Percentiles rank a stretch among this genome's conserved stretches.
Conservation (phyloP, 2,797 vertebrate genomes). For the Sebastes wilsoni region DNA sequence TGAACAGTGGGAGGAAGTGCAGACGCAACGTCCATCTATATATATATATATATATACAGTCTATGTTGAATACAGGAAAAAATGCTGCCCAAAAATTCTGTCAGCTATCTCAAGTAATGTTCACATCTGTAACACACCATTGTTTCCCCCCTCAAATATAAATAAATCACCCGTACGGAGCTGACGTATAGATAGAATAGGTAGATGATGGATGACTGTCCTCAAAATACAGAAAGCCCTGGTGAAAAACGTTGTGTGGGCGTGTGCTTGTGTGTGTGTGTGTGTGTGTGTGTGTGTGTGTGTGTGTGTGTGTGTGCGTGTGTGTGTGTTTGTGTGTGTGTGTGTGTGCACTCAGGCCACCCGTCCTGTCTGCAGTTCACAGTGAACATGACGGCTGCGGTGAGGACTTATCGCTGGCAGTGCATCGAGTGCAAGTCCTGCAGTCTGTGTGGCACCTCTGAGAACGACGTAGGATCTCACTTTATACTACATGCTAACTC, state of each 20-base stretch:
- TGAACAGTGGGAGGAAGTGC: too few species aligned
- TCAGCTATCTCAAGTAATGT: neutral
- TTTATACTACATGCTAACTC: slow-evolving; percentile 37
- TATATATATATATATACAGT: too few species aligned
- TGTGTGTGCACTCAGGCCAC: slow-evolving; percentile 85
- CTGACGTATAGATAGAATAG: neutral
- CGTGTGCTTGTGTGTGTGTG: slow-evolving; percentile 21
- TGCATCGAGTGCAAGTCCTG: slow-evolving; percentile 98
- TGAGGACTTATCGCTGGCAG: slow-evolving; percentile 96
- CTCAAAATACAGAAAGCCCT: slow-evolving; percentile 44
- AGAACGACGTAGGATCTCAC: slow-evolving; percentile 90
- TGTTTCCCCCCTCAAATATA: neutral
- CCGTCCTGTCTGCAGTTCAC: slow-evolving; percentile 97
- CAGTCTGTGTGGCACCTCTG: slow-evolving; percentile 94
- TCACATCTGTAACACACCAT: neutral
- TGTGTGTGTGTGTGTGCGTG: slow-evolving; percentile 14
- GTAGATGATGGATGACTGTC: slow-evolving; percentile 37
- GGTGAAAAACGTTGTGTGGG: slow-evolving; percentile 54
- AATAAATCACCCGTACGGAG: neutral
- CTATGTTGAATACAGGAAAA: neutral
- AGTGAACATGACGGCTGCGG: slow-evolving; percentile 94
- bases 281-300: slow-evolving; percentile 32
- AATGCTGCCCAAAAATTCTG: neutral
- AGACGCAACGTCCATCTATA: too few species aligned
- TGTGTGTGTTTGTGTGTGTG: slow-evolving; percentile 23